Evolutionary conservation across 2,888 invertebrate genomes (phyloP).

Genomic region (Melanargia galathea): DNA sequence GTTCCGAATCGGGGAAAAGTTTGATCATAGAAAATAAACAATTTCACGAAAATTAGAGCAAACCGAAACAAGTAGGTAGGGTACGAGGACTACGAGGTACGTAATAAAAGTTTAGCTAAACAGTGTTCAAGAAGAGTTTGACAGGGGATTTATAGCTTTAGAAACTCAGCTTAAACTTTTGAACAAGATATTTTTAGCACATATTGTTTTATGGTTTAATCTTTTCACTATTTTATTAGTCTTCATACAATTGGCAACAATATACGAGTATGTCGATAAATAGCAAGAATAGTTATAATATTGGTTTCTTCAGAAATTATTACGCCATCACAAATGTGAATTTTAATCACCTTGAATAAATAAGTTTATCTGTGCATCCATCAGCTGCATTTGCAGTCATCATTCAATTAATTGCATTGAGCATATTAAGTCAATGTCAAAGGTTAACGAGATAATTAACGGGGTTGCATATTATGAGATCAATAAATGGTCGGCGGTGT

Average conservation of each 20-base stretch:
- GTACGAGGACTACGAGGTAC: too few species aligned
- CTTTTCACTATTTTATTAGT: too few species aligned
- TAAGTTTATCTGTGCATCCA: not conserved
- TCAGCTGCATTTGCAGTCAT: conserved; percentile 32
- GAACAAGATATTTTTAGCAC: not conserved
- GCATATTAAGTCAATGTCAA: conserved; percentile 42
- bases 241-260: too few species aligned
- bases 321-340: too few species aligned
- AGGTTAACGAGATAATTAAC: conserved; percentile 42
- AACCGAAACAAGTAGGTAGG: not conserved
- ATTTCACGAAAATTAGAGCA: conserved; percentile 3
- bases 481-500: conserved; percentile 31
- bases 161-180: not conserved
- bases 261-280: too few species aligned
- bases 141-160: conserved; percentile 2
- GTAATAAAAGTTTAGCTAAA: conserved; percentile 6
- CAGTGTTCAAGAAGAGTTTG: not conserved
- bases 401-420: conserved; percentile 37
- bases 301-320: too few species aligned
- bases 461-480: conserved; percentile 29
- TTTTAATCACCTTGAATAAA: too few species aligned
- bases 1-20: conserved; percentile 3
- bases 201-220: too few species aligned
- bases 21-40: not conserved
- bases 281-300: too few species aligned